Evolutionary conservation across 2,113 vertebrate species (phyloP), one percentile per base, ranked within the genome.

Genomic region (Hepsetus odoe): DNA sequence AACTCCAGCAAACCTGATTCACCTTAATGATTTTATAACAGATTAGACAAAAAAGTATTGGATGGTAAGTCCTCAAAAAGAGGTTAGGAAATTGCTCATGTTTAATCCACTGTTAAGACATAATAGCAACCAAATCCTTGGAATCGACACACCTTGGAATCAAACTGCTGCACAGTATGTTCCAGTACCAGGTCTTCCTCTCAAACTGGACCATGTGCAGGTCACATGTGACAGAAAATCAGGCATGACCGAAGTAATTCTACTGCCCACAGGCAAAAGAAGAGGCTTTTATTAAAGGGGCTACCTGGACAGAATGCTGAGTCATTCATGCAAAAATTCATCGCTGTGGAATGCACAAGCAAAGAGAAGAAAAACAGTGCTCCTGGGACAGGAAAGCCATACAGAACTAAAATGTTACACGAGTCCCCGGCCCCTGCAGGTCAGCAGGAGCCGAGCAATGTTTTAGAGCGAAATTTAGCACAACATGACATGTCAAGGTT

Each of bases 301-400:
- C 26, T 81, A 79, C 72, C 42, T 74, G 49, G 75, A 61, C 46
- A 76, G 76, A 76, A 81, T 55, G 80, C 80, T 49, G 80, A 84
- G 76, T 82, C 79, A 82, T 56, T 68, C 51, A 68, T 74, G 67
- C 72, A 79, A 74, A 75, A 76, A 82, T 28, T 69, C 51, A 80
- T 80, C 8, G 68, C 55, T 51, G 35, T 7, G 73, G 74, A 84
- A 84, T 73, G 83, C 68, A 80, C 62, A 51, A 56, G 61, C 73
- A 77, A 38, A 53, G 58, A 46, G 64, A 77, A 76, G 44, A 72
- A 76, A 79, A 84, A 79, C 73, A 69, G 77, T 46, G n/a, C 80
- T 80, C 46, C 51, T 55, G 76, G 75, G 76, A 80, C 55, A 66
- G 44, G 62, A 76, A 65, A 84, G 74, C 53, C 69, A 53, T 62